Evolutionary conservation across 2,113 vertebrate genomes (phyloP).

Genomic region (Microtus pennsylvanicus): DNA sequence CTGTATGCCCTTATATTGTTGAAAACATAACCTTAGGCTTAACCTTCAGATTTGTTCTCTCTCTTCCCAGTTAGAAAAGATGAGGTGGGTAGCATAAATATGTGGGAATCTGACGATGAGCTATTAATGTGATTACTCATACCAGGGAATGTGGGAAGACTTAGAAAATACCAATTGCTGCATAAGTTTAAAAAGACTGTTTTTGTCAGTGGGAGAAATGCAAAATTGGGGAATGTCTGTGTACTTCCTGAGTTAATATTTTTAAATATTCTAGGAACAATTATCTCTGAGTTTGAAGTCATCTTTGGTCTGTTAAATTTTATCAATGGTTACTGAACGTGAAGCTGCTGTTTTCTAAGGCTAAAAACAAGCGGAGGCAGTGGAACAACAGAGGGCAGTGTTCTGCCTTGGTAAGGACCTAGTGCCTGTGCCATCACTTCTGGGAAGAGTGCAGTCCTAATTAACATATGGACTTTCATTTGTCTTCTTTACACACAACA

Average conservation of each 20-base stretch:
- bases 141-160: not conserved
- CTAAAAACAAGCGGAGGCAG: conserved; percentile 1
- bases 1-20: not conserved
- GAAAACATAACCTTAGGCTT: not conserved
- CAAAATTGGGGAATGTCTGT: not conserved
- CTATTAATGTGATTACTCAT: fast-evolving
- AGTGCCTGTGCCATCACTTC: not conserved
- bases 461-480: not conserved
- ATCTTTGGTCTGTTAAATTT: not conserved
- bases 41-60: not conserved
- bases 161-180: not conserved
- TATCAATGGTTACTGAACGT: not conserved
- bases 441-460: not conserved
- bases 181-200: not conserved
- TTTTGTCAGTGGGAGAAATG: not conserved
- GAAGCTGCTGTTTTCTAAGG: not conserved
- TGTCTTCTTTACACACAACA: not conserved
- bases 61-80: not conserved
- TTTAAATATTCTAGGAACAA: not conserved
- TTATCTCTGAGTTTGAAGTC: not conserved
- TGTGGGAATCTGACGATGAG: not conserved
- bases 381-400: conserved; percentile 84
- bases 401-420: conserved; percentile 75
- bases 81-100: not conserved
- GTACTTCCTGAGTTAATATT: not conserved